phyloP scores from a whole-genome alignment of 2,888 invertebrate species.

The Ceraclea dissimilis region DNA sequence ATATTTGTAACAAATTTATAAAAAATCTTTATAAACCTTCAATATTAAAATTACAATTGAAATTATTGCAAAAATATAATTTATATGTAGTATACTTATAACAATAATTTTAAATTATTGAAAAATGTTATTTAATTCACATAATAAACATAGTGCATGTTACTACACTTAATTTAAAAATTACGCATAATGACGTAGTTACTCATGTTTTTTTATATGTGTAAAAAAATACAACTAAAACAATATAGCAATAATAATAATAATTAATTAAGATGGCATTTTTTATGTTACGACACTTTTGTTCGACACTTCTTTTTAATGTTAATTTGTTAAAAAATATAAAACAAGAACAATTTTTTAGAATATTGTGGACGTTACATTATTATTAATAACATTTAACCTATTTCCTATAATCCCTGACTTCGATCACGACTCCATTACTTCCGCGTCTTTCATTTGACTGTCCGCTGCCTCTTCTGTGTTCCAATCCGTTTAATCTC shows the following conservation, averaged over 20 bases:
- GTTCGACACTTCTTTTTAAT: no score
- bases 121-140: no score
- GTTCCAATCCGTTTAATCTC: constrained; percentile 29
- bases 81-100: no score
- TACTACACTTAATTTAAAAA: neutral
- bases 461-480: constrained; percentile 32
- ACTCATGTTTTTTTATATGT: neutral
- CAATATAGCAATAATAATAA: no score
- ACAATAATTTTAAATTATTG: no score
- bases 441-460: constrained; percentile 31
- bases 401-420: constrained; percentile 40
- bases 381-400: constrained; percentile 11
- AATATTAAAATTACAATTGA: no score
- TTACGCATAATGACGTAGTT: neutral
- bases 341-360: no score
- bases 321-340: no score
- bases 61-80: no score
- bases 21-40: neutral
- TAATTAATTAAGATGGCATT: no score
- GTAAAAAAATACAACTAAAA: no score
- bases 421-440: constrained; percentile 55
- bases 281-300: no score
- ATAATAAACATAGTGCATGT: neutral
- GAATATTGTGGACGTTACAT: neutral
- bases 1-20: constrained; percentile 1